These are phyloP conservation scores for Pollenia griseotomentosa DNA, from an alignment of 2,888 invertebrate species.

Conservation along the genomic window DNA sequence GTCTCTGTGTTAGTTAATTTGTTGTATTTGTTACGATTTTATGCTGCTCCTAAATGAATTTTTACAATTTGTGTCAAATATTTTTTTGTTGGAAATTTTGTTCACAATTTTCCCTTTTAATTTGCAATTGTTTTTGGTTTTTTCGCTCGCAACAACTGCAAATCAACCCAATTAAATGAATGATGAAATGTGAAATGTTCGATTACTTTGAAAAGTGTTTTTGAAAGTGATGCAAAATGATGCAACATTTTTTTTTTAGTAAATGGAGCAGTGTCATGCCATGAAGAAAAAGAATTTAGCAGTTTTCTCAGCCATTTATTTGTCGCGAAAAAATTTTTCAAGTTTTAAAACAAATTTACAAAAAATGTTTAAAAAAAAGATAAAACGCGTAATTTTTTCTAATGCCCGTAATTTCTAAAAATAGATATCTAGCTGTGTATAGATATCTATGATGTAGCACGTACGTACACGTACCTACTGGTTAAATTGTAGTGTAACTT, in stretches of 20 bases:
- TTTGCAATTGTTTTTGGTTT: constrained; percentile 29
- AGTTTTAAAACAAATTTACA: too few relatives aligned
- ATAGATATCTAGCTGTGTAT: too few relatives aligned
- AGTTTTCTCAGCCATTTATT: too few relatives aligned
- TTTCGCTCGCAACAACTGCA: constrained; percentile 10
- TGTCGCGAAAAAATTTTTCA: too few relatives aligned
- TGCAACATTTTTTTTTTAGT: neutral
- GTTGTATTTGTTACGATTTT: constrained; percentile 42
- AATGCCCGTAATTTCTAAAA: too few relatives aligned
- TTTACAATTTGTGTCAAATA: constrained; percentile 69
- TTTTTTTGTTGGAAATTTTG: constrained; percentile 41
- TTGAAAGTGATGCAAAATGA: constrained; percentile 41
- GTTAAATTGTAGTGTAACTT: too few relatives aligned
- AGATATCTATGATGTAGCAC: too few relatives aligned
- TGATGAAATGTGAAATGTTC: constrained; percentile 59
- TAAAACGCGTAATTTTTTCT: too few relatives aligned
- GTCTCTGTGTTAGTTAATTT: constrained; percentile 33
- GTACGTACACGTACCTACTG: too few relatives aligned
- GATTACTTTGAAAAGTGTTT: constrained; percentile 59
- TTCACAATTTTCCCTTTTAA: constrained; percentile 31
- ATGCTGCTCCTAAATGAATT: constrained; percentile 63
- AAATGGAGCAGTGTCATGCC: too few relatives aligned
- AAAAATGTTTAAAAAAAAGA: too few relatives aligned
- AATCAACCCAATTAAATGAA: constrained; percentile 58
- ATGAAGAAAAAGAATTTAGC: too few relatives aligned